phyloP scores from a whole-genome alignment of 2,113 vertebrate genomes.

The Dendropsophus ebraccatus region DNA sequence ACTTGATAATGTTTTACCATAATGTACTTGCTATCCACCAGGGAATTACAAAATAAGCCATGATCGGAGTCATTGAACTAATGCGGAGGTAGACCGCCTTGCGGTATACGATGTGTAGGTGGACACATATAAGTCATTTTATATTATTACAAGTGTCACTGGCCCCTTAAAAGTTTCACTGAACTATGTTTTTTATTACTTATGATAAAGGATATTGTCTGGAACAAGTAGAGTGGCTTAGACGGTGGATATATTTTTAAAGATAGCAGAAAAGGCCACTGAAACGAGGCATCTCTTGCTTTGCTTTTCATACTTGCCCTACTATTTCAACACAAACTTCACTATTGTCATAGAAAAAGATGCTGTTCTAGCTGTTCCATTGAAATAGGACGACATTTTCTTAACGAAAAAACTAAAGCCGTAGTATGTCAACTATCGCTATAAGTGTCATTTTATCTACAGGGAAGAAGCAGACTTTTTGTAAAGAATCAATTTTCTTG shows the following conservation, averaged over 20 bases:
- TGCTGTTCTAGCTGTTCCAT: neutral
- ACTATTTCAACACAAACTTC: constrained; percentile 27
- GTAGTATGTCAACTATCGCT: constrained; percentile 5
- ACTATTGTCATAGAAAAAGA: constrained; percentile 1
- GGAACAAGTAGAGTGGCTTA: neutral
- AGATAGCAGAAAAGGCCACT: neutral
- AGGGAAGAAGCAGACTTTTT: neutral
- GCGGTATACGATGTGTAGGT: neutral
- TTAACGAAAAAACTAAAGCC: constrained; percentile 20
- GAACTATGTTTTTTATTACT: neutral
- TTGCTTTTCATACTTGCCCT: neutral
- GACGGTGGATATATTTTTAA: neutral
- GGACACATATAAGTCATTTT: neutral
- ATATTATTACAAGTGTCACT: neutral
- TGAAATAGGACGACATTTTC: constrained; percentile 22
- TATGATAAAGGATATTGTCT: too few relatives aligned
- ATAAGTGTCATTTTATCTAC: constrained; percentile 12
- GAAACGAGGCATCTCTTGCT: neutral
- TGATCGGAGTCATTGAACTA: too few relatives aligned
- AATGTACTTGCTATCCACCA: too few relatives aligned
- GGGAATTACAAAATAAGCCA: too few relatives aligned
- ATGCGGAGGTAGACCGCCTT: too few relatives aligned
- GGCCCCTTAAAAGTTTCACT: neutral
- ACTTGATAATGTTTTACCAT: too few relatives aligned
- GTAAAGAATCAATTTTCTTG: neutral